Percentiles rank a stretch among this genome's conserved stretches.
Conservation (phyloP, 2,113 vertebrate species). For the Orcinus orca region DNA sequence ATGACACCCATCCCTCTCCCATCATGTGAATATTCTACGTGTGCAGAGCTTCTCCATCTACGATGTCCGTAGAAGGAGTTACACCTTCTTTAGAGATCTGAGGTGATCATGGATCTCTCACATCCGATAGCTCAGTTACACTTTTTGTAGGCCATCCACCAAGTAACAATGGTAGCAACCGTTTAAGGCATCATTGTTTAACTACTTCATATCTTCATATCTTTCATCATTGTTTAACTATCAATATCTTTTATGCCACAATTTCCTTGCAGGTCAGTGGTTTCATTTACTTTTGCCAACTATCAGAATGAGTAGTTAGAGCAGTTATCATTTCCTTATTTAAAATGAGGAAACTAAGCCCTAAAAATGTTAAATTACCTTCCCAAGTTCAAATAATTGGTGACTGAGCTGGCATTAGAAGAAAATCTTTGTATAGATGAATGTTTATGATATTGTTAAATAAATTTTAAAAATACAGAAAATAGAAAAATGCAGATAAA, state of each 20-base stretch:
- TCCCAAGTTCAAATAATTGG: neutral
- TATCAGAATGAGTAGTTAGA: neutral
- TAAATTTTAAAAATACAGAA: neutral
- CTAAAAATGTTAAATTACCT: neutral
- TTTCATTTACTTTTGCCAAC: neutral
- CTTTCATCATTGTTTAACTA: neutral
- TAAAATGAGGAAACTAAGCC: neutral
- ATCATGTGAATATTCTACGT: neutral
- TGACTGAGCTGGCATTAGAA: neutral
- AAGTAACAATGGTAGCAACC: neutral
- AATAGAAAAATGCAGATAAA: neutral
- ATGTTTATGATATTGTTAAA: neutral
- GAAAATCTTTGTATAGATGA: neutral
- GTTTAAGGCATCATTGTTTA: neutral
- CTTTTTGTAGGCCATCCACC: neutral
- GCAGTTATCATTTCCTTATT: neutral
- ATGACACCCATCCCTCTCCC: neutral
- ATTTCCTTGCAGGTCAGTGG: neutral
- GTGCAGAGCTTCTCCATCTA: neutral
- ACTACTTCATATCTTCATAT: neutral
- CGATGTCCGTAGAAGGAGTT: neutral
- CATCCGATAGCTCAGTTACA: neutral
- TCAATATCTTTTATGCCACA: neutral
- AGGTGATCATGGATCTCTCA: neutral
- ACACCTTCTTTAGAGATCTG: neutral